Percentiles rank a stretch among this genome's conserved stretches.
Conservation (phyloP, 2,797 vertebrate genomes). For the Labroides dimidiatus region DNA sequence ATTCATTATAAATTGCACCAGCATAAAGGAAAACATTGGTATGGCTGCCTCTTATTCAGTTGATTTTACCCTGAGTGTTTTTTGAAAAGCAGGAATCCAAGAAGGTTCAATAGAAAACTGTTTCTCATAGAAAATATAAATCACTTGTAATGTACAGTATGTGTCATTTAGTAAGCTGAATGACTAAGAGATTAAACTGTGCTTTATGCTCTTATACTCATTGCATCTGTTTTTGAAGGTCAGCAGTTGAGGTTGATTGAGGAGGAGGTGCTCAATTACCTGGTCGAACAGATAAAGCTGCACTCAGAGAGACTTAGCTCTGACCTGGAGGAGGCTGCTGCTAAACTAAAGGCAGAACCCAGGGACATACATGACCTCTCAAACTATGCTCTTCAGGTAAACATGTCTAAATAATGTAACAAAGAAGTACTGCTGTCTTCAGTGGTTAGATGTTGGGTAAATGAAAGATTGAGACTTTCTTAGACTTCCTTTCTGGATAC, state of each 20-base stretch:
- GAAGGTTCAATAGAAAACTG: too few relatives aligned
- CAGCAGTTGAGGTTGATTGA: constrained; percentile 72
- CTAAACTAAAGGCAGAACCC: constrained; percentile 72
- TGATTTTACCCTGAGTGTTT: neutral
- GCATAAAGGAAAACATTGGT: constrained; percentile 79
- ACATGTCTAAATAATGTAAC: neutral
- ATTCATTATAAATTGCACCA: constrained; percentile 77
- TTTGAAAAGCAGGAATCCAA: neutral
- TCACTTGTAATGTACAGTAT: neutral
- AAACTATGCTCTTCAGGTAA: constrained; percentile 82
- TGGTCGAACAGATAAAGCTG: constrained; percentile 74
- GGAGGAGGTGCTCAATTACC: constrained; percentile 70
- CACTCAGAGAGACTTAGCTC: constrained; percentile 72
- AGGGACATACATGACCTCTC: constrained; percentile 75
- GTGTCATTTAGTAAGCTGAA: neutral
- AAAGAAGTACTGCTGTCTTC: neutral
- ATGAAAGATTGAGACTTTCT: too few relatives aligned
- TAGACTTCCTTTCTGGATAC: too few relatives aligned
- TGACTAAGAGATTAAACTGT: neutral
- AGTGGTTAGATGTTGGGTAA: too few relatives aligned
- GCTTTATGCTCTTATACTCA: neutral
- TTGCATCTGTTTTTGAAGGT: constrained; percentile 66
- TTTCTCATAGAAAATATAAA: neutral
- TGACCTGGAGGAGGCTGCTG: constrained; percentile 73
- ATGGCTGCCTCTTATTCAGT: constrained; percentile 10